phyloP scores from a whole-genome alignment of 2,797 vertebrate genomes.

The Delichon dasypus region DNA sequence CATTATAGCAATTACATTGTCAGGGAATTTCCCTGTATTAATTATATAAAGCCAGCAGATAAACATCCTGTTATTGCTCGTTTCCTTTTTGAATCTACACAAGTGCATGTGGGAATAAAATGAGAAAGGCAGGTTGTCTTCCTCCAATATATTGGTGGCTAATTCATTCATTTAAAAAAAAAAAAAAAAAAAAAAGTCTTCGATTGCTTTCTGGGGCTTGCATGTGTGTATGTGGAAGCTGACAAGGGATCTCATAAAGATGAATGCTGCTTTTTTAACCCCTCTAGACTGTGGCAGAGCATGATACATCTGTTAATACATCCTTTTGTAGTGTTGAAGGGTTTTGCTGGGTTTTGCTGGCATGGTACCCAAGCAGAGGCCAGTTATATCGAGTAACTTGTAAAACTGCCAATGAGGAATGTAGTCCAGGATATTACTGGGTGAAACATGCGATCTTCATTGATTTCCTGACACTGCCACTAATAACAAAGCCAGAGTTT shows the following conservation, averaged over 20 bases:
- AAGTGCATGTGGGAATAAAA: background rate
- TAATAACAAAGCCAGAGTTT: slow-evolving; percentile 23
- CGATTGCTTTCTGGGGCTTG: background rate
- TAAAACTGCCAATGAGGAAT: background rate
- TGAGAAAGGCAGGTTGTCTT: background rate
- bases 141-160: background rate
- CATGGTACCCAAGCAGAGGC: background rate
- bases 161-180: background rate
- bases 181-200: background rate
- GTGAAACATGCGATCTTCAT: slow-evolving; percentile 34
- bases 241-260: background rate
- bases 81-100: background rate
- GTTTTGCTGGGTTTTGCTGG: background rate
- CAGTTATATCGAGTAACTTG: background rate
- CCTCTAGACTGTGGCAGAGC: background rate
- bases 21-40: background rate
- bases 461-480: slow-evolving; percentile 46
- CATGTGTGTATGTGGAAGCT: background rate
- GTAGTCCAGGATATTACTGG: background rate
- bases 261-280: background rate
- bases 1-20: background rate
- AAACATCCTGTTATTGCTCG: background rate
- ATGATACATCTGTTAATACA: background rate
- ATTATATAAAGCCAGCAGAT: background rate
- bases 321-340: background rate